Evolutionary conservation across 2,888 invertebrate genomes (phyloP), one percentile per base, ranked within the genome.

Genomic region (Acronicta alni): DNA sequence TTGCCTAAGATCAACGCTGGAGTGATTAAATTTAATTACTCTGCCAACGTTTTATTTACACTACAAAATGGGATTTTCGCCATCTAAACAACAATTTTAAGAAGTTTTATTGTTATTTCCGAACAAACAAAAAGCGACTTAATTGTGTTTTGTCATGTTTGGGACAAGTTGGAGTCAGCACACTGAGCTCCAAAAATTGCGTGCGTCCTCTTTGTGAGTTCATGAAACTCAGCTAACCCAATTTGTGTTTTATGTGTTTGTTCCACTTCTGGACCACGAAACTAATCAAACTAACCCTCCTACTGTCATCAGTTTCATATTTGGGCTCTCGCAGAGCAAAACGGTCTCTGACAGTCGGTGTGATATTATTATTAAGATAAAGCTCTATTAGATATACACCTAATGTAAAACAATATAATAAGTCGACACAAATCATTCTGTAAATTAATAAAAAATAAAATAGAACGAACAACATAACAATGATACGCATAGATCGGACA

Each of bases 161-260:
- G 35, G 32, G 7, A 12, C 32, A 49, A 45, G 32, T 60, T 47
- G 15, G 30, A 52, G 26, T 48, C 51, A 18, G 49, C 54, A 52
- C 39, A 43, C 43, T n/a, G 41, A 44, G 47, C 59, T 14, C 23
- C 42, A 52, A 60, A 67, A 48, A 55, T 60, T 35, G 48, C 38
- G 26, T 16, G 26, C 30, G 42, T 59, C 32, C 15, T 49, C 44
- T 60, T 47, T 60, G 35, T 12, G 64, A 38, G 41, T 61, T 14
- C 35, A 48, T 55, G 51, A 48, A 59, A 67, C 62, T 55, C 41
- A 53, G 52, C 39, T 68, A 61, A 68, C 48, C 55, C 47, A 68
- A 67, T 49, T 68, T 72, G 44, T 48, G 42, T 62, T 62, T 56
- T 56, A 68, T 61, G 55, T 68, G 72, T 67, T 71, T 67, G 67